Base-by-base conservation (phyloP, 2,797 vertebrate genomes). In the Odontamblyopus rebecca region DNA sequence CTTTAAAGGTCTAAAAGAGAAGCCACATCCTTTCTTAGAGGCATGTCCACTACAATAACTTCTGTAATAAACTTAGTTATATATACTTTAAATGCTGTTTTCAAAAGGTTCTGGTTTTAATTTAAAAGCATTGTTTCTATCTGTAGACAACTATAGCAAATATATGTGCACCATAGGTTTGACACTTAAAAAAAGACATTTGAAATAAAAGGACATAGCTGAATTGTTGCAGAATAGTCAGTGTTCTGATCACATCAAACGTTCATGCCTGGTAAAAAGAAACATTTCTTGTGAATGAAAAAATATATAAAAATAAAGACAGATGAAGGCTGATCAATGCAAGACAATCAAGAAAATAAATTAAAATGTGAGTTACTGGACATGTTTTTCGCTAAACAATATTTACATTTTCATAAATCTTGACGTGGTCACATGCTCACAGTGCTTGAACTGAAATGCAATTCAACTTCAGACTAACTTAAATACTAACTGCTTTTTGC, bases 381-480 rank as follows among this genome's bases (percentile, higher is more conserved):
- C 76, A 51, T 73, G 59, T 78, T 70, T 29, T 70, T 26, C 73
- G 66, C 70, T 77, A 66, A 74, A 79, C 79, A 80, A 70, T 91
- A 93, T 93, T 89, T 92, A 93, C 91, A 93, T 44, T 82, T 87
- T 88, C 54, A 81, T 82, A 89, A 73, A 88, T 74, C 38, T 79
- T 29, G 64, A 78, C 81, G 80, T 82, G 82, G 87, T 77, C 69
- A 61, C 61, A 69, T 74, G 74, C 79, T 86, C 80, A 87, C 90
- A 93, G 89, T 87, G 91, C 88, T 89, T 86, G 35, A 87, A 86
- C 84, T 82, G 75, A 89, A 89, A 85, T 68, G 73, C 61, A 77
- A 80, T 81, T 73, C 30, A 74, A 81, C 77, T 38, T 76, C 61
- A 80, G 61, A 74, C 32, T n/a, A 59, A 61, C 19, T 73, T 32